Base-by-base conservation (phyloP, 2,113 vertebrate genomes). In the Pterophyllum scalare region DNA sequence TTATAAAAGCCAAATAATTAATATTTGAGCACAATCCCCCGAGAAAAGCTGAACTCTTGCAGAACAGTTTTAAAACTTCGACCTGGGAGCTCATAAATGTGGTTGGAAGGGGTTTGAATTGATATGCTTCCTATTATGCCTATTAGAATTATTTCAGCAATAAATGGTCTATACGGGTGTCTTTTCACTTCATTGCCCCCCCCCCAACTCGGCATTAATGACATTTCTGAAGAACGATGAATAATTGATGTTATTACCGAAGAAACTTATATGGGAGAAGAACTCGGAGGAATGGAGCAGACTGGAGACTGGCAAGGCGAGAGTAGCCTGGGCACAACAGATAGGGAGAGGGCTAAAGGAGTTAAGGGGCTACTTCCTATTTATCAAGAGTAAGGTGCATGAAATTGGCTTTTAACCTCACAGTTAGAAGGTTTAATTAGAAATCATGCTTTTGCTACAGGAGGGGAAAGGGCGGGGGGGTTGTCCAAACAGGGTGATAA, bases 401-500 rank as follows among this genome's bases (percentile, higher is more conserved):
- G 94, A 96, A 95, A 96, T 96, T 95, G 95, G 93, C 91, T 96
- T 93, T 95, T 96, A 95, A 95, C 95, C 94, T 95, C 93, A 87
- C 94, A 94, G 94, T 95, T 95, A 94, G 93, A 90, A 90, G 93
- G 94, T 95, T 94, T 96, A 96, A 96, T 96, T 96, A 95, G 94
- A 94, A 95, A 95, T 94, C 95, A 94, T 91, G 94, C 91, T 88
- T 94, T 94, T 93, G 90, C 90, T 83, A 86, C 87, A 77, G 88
- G 81, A 92, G 59, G 35, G 20, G 72, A 72, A 75, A 43, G 65
- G 52, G 33, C 70, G 77, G 52, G 33, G 75, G 77, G 74, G 89
- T 82, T 92, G 92, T 93, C 91, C 85, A 91, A 92, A 91, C 85
- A 86, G 86, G 86, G 81, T 94, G 94, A 96, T 94, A 93, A 96